These are phyloP conservation scores for Belgica antarctica DNA, from an alignment of 2,888 invertebrate species.

Conservation along the genomic window DNA sequence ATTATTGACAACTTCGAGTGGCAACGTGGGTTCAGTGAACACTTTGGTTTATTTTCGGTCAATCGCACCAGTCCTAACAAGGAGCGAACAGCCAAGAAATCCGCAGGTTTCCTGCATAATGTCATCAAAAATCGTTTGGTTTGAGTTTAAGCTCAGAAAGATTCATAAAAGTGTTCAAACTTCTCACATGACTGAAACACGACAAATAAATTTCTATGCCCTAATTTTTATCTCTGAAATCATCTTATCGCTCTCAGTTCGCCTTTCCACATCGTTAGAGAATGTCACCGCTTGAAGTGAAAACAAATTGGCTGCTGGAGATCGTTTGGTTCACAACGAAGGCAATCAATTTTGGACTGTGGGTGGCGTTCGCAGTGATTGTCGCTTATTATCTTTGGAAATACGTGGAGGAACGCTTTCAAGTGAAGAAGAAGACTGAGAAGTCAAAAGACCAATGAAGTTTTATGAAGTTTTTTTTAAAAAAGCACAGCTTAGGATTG, in stretches of 20 bases:
- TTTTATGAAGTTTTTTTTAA: no score
- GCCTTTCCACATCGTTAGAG: not conserved
- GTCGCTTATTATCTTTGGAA: conserved; percentile 3
- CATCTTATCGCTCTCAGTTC: not conserved
- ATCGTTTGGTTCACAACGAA: conserved; percentile 30
- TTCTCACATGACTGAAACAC: not conserved
- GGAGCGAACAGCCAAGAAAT: conserved; percentile 63
- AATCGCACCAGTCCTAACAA: conserved; percentile 62
- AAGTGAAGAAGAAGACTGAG: no score
- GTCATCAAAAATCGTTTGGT: conserved; percentile 54
- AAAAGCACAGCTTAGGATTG: no score
- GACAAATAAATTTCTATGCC: not conserved
- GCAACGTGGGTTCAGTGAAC: conserved; percentile 60
- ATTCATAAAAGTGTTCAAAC: not conserved
- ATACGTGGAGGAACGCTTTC: no score
- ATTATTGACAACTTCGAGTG: conserved; percentile 68
- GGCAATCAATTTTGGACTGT: not conserved
- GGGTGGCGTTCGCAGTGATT: not conserved
- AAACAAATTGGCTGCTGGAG: conserved; percentile 21
- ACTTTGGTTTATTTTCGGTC: conserved; percentile 68
- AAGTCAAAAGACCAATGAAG: no score
- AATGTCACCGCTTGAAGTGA: not conserved
- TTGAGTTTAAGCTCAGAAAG: not conserved
- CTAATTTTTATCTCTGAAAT: not conserved
- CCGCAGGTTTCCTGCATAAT: conserved; percentile 59